These are phyloP conservation scores for Scrobipalpa costella DNA, from an alignment of 2,888 invertebrate genomes.

Conservation along the genomic window DNA sequence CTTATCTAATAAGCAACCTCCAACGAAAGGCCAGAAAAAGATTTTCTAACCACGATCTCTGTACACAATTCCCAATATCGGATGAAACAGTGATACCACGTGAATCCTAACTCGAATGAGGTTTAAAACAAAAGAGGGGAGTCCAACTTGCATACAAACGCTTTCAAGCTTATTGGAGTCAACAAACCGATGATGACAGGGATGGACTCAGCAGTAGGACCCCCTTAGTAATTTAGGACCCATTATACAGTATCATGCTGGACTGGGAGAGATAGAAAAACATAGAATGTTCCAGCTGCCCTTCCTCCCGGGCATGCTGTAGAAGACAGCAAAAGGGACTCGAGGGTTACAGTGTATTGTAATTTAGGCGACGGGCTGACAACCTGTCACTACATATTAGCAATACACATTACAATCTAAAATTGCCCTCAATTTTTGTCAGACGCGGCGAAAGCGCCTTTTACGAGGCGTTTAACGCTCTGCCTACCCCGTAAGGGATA, in stretches of 20 bases:
- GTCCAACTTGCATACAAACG: slow-evolving; percentile 22
- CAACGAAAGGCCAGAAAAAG: not conserved
- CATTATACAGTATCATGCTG: not conserved
- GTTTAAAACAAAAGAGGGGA: slow-evolving; percentile 14
- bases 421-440: too few species aligned
- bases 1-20: not conserved
- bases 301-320: too few species aligned
- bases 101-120: slow-evolving; percentile 1
- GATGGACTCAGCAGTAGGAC: not conserved
- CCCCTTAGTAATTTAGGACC: not conserved
- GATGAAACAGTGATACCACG: slow-evolving; percentile 6
- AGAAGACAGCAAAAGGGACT: too few species aligned
- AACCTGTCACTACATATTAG: too few species aligned
- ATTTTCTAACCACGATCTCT: slow-evolving; percentile 13
- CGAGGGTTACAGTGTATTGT: too few species aligned
- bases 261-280: too few species aligned
- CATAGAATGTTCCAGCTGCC: too few species aligned
- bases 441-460: too few species aligned
- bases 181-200: slow-evolving; percentile 33
- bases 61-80: not conserved
- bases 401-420: too few species aligned
- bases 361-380: too few species aligned
- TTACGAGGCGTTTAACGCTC: too few species aligned
- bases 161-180: slow-evolving; percentile 37
- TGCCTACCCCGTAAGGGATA: too few species aligned